Evolutionary conservation across 2,113 vertebrate genomes (phyloP).

Genomic region (Mixornis gularis): DNA sequence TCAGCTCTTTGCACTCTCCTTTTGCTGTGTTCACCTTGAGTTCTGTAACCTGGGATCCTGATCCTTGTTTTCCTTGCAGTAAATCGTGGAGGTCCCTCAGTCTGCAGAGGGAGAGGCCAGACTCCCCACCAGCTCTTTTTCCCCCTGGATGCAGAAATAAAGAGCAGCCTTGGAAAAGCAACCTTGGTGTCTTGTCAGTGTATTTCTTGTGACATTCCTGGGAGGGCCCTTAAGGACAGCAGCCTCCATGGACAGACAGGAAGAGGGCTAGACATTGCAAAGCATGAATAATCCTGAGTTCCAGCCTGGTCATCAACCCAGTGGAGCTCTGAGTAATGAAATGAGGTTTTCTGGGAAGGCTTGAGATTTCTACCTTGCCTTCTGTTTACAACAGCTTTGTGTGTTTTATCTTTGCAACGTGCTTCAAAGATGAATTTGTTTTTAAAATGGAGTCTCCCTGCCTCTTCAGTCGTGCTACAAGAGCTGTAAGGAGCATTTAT

Average conservation of each 20-base stretch:
- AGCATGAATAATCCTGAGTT: neutral
- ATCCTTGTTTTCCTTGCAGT: neutral
- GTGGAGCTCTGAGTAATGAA: neutral
- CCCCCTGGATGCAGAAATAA: neutral
- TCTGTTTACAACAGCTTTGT: neutral
- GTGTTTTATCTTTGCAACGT: neutral
- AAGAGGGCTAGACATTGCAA: constrained; percentile 19
- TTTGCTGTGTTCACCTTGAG: neutral
- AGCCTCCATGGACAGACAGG: neutral
- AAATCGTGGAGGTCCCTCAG: neutral
- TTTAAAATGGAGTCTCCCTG: neutral
- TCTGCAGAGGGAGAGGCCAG: neutral
- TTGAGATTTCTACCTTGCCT: neutral
- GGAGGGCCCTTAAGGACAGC: neutral
- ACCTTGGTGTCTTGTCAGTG: accelerated
- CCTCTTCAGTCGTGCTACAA: neutral
- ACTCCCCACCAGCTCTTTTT: neutral
- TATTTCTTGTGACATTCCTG: neutral
- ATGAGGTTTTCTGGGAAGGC: neutral
- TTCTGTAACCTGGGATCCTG: neutral
- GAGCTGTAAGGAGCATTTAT: neutral
- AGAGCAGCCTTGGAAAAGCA: neutral
- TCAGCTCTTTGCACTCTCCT: accelerated
- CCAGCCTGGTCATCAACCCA: neutral
- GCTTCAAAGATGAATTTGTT: neutral